Percentiles rank a stretch among this genome's conserved stretches.
These are phyloP conservation scores for Reticulitermes lucifugus DNA, from an alignment of 2,888 invertebrate species.

Conservation along the genomic window DNA sequence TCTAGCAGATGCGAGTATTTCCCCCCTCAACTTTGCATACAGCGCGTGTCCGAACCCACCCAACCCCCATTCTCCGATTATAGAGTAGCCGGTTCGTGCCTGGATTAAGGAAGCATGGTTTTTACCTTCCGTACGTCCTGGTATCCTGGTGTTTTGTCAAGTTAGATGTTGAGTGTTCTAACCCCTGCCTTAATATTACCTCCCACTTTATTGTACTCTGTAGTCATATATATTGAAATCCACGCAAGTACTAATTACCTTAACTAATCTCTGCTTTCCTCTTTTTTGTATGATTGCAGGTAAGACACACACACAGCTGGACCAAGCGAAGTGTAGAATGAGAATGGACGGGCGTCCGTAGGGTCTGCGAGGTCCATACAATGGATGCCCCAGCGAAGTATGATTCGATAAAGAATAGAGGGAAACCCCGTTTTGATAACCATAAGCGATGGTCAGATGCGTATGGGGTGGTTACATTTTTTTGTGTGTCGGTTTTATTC, in stretches of 20 bases:
- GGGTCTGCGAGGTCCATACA: not conserved
- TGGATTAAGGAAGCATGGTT: too few species aligned
- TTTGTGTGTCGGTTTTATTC: not conserved
- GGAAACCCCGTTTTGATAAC: not conserved
- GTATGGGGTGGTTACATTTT: not conserved
- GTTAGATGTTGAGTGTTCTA: too few species aligned
- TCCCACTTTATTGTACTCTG: not conserved
- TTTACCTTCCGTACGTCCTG: too few species aligned
- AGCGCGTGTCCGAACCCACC: too few species aligned
- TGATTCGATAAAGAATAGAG: not conserved
- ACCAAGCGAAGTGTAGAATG: slow-evolving; percentile 3
- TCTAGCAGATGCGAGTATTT: too few species aligned
- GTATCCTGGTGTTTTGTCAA: too few species aligned
- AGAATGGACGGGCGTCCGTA: not conserved
- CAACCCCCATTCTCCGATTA: too few species aligned
- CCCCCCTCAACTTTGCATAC: too few species aligned
- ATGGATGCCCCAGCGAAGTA: not conserved
- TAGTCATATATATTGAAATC: not conserved
- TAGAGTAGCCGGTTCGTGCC: too few species aligned
- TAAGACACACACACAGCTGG: not conserved
- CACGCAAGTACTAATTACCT: not conserved
- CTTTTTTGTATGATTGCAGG: not conserved
- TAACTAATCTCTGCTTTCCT: not conserved
- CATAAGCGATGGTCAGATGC: slow-evolving; percentile 26
- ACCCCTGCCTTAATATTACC: not conserved